Evolutionary conservation across 2,797 vertebrate species (phyloP).

Genomic region (Lepilemur septentrionalis): DNA sequence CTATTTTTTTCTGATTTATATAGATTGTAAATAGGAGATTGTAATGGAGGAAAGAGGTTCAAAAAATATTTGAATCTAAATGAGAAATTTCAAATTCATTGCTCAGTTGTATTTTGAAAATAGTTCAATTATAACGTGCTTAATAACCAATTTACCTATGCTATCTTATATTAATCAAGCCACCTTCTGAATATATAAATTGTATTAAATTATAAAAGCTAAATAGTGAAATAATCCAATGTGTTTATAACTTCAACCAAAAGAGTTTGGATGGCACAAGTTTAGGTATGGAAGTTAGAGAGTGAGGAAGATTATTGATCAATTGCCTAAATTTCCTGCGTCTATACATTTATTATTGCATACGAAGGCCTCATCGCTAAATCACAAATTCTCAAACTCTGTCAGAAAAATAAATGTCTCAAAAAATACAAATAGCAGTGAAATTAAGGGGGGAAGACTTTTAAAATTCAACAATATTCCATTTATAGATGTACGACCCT

Average conservation of each 20-base stretch:
- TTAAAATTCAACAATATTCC: slow-evolving; percentile 56
- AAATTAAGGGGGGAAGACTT: slow-evolving; percentile 61
- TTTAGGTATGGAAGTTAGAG: background rate
- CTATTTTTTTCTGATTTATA: background rate
- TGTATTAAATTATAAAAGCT: background rate
- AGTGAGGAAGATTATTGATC: background rate
- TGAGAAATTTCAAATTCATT: background rate
- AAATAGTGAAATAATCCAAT: background rate
- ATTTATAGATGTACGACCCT: slow-evolving; percentile 55
- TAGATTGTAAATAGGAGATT: background rate
- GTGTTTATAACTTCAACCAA: background rate
- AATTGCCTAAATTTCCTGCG: background rate
- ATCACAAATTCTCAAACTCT: background rate
- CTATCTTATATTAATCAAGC: background rate
- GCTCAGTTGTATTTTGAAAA: background rate
- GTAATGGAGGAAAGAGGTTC: background rate
- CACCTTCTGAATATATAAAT: background rate
- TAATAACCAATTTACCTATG: background rate
- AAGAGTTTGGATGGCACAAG: background rate
- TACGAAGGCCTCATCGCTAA: background rate
- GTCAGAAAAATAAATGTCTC: slow-evolving; percentile 71
- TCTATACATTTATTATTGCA: background rate
- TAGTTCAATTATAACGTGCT: background rate
- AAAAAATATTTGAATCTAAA: background rate
- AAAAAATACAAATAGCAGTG: slow-evolving; percentile 70